phyloP scores from a whole-genome alignment of 1,140 invertebrate species.

The Limonius californicus region DNA sequence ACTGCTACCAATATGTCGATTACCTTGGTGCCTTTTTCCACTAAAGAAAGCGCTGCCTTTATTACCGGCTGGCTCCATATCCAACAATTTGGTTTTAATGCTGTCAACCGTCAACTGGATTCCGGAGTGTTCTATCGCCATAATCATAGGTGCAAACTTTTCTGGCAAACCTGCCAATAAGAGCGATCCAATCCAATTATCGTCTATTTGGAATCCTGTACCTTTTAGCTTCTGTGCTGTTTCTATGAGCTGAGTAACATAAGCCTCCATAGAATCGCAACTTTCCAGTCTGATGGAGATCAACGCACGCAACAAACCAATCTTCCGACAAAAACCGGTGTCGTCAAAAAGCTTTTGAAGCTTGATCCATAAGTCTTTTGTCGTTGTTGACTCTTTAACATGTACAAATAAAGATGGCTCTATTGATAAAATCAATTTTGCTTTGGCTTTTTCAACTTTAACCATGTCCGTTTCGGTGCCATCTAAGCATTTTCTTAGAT shows the following conservation, averaged over 20 bases:
- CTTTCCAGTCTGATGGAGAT: conserved; percentile 35
- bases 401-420: no score
- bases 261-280: conserved; percentile 28
- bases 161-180: conserved; percentile 41
- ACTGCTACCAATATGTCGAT: no score
- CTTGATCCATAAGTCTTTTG: conserved; percentile 38
- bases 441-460: no score
- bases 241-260: conserved; percentile 31
- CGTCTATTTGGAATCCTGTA: conserved; percentile 34
- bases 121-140: conserved; percentile 38
- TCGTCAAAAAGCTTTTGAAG: conserved; percentile 35
- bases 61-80: background rate
- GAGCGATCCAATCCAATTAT: conserved; percentile 41
- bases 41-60: background rate
- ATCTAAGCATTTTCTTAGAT: no score
- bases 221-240: conserved; percentile 24
- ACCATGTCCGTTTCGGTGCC: no score
- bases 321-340: conserved; percentile 33
- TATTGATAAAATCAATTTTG: no score
- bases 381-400: no score
- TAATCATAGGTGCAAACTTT: conserved; percentile 43
- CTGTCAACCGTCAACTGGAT: conserved; percentile 21
- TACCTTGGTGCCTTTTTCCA: background rate
- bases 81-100: conserved; percentile 22
- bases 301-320: conserved; percentile 32